Conservation (phyloP, 2,113 vertebrate genomes). For the Mirounga angustirostris region DNA sequence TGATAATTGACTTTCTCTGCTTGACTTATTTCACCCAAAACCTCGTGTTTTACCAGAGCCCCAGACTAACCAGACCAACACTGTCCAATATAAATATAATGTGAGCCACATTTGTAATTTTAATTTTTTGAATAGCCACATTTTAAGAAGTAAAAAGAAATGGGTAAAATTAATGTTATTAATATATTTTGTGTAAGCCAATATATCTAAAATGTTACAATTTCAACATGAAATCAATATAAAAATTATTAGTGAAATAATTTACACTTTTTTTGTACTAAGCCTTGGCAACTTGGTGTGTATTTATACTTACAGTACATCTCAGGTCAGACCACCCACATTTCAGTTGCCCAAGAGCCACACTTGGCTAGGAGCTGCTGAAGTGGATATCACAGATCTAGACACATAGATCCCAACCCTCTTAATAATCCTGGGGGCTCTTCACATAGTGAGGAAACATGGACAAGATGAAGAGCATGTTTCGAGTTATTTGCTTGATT, state of each 20-base stretch:
- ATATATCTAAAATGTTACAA: background rate
- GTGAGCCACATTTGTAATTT: background rate
- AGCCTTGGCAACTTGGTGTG: background rate
- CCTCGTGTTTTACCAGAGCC: background rate
- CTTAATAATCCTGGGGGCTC: background rate
- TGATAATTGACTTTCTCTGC: too few species aligned
- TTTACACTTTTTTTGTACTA: background rate
- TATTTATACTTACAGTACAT: background rate
- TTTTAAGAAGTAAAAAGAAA: conserved; percentile 34
- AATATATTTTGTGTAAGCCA: background rate
- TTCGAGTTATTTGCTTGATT: conserved; percentile 14
- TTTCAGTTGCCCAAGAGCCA: background rate
- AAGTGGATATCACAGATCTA: background rate
- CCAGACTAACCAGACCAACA: background rate
- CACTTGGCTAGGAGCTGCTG: background rate
- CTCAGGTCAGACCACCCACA: background rate
- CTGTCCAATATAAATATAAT: background rate
- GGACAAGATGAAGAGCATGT: background rate
- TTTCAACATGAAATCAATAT: conserved; percentile 26
- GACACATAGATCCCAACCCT: background rate
- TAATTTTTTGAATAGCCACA: background rate
- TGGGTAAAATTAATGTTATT: background rate
- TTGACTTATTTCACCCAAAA: background rate
- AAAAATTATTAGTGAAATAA: background rate
- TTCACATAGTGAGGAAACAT: background rate